Conservation (phyloP, 2,888 invertebrate species). For the Danaus chrysippus region DNA sequence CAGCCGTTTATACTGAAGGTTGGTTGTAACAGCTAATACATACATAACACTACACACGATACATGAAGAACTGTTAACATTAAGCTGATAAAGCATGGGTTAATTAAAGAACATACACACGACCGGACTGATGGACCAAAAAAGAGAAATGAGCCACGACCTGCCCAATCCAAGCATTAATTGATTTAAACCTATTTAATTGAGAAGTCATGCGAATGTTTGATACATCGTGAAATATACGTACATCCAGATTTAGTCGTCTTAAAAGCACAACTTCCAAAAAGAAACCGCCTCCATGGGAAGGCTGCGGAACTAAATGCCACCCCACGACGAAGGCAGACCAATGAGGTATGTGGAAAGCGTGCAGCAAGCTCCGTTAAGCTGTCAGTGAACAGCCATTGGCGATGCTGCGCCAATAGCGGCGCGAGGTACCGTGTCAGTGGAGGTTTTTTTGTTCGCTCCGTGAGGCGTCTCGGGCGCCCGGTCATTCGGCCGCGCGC, state of each 20-base stretch:
- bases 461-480: slow-evolving; percentile 49
- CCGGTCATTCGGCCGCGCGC: slow-evolving; percentile 75
- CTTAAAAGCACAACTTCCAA: slow-evolving; percentile 60
- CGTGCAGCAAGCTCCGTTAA: slow-evolving; percentile 58
- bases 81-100: slow-evolving; percentile 79
- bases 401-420: slow-evolving; percentile 53
- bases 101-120: slow-evolving; percentile 67
- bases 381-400: slow-evolving; percentile 52
- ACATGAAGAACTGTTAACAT: slow-evolving; percentile 61
- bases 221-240: slow-evolving; percentile 53
- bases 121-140: slow-evolving; percentile 50
- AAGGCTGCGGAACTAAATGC: slow-evolving; percentile 69
- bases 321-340: slow-evolving; percentile 49
- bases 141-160: slow-evolving; percentile 53
- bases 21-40: slow-evolving; percentile 38
- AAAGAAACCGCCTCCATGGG: slow-evolving; percentile 65
- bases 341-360: slow-evolving; percentile 54
- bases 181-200: slow-evolving; percentile 68
- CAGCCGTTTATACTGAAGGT: too few relatives aligned
- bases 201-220: slow-evolving; percentile 50
- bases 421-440: slow-evolving; percentile 61
- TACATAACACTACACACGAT: slow-evolving; percentile 50
- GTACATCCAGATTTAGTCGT: slow-evolving; percentile 64
- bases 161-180: slow-evolving; percentile 66
- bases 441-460: slow-evolving; percentile 51